Conservation (phyloP, 1,140 invertebrate species). For the Bathynomus jamesi region DNA sequence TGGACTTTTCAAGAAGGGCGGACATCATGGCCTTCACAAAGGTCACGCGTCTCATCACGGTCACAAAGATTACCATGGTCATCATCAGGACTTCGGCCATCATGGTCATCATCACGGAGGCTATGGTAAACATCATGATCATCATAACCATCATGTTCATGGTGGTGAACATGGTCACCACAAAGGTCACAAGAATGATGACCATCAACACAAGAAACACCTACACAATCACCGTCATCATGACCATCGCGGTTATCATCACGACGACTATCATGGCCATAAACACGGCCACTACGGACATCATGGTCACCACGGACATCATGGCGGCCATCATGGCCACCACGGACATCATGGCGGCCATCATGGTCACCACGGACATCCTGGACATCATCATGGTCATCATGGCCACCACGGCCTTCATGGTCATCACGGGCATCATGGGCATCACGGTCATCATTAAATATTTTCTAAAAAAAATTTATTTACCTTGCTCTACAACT, state of each 20-base stretch:
- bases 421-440: slow-evolving; percentile 5
- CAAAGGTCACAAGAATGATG: not conserved
- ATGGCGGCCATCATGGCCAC: not conserved
- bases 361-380: slow-evolving; percentile 2
- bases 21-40: slow-evolving; percentile 18
- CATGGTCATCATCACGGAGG: slow-evolving; percentile 14
- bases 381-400: not conserved
- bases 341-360: slow-evolving; percentile 6
- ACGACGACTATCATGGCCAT: not conserved
- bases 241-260: not conserved
- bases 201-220: not conserved
- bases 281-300: not conserved
- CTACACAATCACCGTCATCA: not conserved
- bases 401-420: slow-evolving; percentile 6
- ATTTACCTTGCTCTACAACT: no score
- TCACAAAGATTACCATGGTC: slow-evolving; percentile 23
- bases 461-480: no score
- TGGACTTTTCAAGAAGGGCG: slow-evolving; percentile 23
- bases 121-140: not conserved
- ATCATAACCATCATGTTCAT: not conserved
- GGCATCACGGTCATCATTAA: no score
- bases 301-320: not conserved
- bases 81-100: slow-evolving; percentile 7
- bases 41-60: slow-evolving; percentile 24
- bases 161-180: not conserved